A percentile compares a stretch with the other conserved stretches of the same genome.
These are phyloP conservation scores for Corythaixoides concolor DNA, from an alignment of 2,113 vertebrate genomes.

Conservation along the genomic window DNA sequence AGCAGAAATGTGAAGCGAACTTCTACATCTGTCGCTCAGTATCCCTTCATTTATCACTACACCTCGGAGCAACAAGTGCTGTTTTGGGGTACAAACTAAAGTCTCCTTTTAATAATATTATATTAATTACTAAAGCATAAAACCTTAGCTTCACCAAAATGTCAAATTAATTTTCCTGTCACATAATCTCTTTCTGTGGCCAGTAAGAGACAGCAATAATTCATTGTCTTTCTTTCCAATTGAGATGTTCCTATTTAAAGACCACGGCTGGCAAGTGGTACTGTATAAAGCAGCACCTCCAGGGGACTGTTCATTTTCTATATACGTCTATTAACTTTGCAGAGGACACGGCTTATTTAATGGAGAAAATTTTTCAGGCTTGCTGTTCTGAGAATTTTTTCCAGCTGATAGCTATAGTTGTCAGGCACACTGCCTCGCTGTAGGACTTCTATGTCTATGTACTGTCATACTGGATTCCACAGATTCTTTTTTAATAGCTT, in stretches of 20 bases:
- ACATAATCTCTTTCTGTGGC: background rate
- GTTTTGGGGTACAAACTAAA: background rate
- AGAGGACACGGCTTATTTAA: background rate
- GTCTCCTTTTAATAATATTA: background rate
- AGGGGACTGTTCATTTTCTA: background rate
- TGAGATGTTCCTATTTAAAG: background rate
- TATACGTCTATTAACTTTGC: background rate
- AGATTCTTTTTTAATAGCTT: background rate
- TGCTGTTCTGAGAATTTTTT: background rate
- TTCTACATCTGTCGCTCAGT: background rate
- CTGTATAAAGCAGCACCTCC: background rate
- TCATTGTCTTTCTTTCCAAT: background rate
- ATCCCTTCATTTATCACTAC: background rate
- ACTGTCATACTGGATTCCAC: background rate
- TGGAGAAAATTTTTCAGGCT: background rate
- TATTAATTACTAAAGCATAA: background rate
- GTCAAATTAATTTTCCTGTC: background rate
- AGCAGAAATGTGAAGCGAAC: fast-evolving
- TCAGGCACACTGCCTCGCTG: background rate
- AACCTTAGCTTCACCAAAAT: background rate
- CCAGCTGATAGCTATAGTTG: slow-evolving; percentile 9
- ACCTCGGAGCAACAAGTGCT: background rate
- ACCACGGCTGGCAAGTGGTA: background rate
- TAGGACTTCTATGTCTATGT: background rate
- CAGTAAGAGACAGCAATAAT: background rate